These are phyloP conservation scores for Lampris incognitus DNA, from an alignment of 2,113 vertebrate genomes.

Conservation along the genomic window DNA sequence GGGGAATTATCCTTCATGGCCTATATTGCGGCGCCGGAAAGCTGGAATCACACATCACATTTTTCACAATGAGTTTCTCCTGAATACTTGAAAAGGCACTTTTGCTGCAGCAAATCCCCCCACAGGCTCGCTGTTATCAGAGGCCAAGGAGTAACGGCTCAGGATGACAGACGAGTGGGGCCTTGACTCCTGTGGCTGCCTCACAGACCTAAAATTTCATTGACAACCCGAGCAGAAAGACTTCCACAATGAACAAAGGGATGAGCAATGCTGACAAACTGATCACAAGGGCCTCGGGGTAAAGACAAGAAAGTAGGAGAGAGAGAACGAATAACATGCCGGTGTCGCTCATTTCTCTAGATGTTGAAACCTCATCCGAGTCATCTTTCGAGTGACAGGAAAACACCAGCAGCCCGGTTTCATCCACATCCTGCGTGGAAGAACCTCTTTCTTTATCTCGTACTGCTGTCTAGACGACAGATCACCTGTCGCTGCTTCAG, in stretches of 20 bases:
- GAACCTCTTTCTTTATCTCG: slow-evolving; percentile 4
- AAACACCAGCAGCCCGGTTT: slow-evolving; percentile 35
- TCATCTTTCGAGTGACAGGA: slow-evolving; percentile 22
- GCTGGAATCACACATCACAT: slow-evolving; percentile 16
- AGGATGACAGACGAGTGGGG: slow-evolving; percentile 61
- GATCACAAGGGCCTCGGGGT: slow-evolving; percentile 72
- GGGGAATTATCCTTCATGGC: no score
- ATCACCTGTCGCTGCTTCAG: slow-evolving; percentile 7
- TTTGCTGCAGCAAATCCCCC: slow-evolving; percentile 28
- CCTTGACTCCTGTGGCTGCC: slow-evolving; percentile 47
- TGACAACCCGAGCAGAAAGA: slow-evolving; percentile 62
- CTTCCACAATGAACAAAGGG: slow-evolving; percentile 61
- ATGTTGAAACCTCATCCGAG: slow-evolving; percentile 51
- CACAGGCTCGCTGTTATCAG: slow-evolving; percentile 51
- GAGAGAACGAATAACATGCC: slow-evolving; percentile 24
- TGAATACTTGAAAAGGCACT: slow-evolving; percentile 33
- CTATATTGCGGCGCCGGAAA: neutral
- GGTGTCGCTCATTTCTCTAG: slow-evolving; percentile 11
- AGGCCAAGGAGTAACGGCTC: slow-evolving; percentile 49
- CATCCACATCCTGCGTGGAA: slow-evolving; percentile 23
- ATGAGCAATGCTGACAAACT: slow-evolving; percentile 65
- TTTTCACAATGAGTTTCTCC: slow-evolving; percentile 47
- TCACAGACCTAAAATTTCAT: slow-evolving; percentile 67
- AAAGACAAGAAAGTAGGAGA: slow-evolving; percentile 28
- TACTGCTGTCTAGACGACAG: slow-evolving; percentile 1